Evolutionary conservation across 2,113 vertebrate species (phyloP).

Genomic region (Phaethon lepturus): DNA sequence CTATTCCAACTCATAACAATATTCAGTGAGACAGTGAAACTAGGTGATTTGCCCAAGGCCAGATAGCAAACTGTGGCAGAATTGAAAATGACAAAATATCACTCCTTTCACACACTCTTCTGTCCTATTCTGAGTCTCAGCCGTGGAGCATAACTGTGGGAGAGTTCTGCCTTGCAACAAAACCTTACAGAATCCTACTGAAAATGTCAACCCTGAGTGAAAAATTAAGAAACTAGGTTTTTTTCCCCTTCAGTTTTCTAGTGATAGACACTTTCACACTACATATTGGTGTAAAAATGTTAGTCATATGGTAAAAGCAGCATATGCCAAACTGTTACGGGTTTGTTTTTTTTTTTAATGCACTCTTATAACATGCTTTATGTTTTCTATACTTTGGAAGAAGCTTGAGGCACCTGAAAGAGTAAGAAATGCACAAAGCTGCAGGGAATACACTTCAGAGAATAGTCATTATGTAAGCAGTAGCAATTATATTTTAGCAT

Average conservation of each 20-base stretch:
- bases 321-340: background rate
- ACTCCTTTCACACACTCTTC: background rate
- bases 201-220: background rate
- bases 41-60: background rate
- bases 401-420: constrained; percentile 12
- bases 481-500: constrained; percentile 5
- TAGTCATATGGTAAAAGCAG: background rate
- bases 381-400: background rate
- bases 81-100: background rate
- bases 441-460: background rate
- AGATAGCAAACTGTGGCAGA: background rate
- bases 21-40: background rate
- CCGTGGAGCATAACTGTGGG: background rate
- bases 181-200: background rate
- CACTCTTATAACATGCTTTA: background rate
- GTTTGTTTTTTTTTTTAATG: background rate
- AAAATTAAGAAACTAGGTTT: background rate
- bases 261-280: background rate
- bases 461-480: background rate
- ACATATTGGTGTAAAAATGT: background rate
- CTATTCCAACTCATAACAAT: background rate
- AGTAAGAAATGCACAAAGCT: background rate
- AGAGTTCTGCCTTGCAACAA: background rate
- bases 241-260: background rate
- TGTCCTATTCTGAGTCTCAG: background rate